Base-by-base conservation (phyloP, 2,113 vertebrate species). In the Lipophrys pholis region DNA sequence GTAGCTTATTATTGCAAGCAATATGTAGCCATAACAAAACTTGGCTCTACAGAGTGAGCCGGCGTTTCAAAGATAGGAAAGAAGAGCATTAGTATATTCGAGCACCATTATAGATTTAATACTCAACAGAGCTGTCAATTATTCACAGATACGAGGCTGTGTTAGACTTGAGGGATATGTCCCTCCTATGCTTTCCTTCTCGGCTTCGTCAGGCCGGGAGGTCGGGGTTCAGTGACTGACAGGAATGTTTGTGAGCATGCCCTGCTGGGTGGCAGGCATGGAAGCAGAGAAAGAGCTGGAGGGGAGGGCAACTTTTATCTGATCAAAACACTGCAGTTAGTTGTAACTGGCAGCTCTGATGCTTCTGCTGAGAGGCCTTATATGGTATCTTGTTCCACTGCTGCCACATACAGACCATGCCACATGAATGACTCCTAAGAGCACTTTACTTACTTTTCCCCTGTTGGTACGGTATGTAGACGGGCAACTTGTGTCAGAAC, bases 221-320 rank as follows among this genome's bases (percentile, higher is more conserved):
- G 81, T 85, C 69, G 87, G 84, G 92, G 85, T 90, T 91, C 85
- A 92, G 81, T 76, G 80, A 80, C 71, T 81, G 83, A 87, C 83
- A 93, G 91, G 93, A 94, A 94, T 95, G 90, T 72, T 71, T 87
- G 79, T 84, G 74, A 88, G 59, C 60, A 85, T 85, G 80, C 78
- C 84, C 85, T 81, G 83, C 76, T 86, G 83, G 65, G 83, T 82
- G 85, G 79, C 87, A 87, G 78, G 84, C 81, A 82, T 82, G 65
- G 59, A 76, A 76, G 78, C 68, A 55, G 68, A 63, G 68, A 62
- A 72, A 71, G 42, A 75, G 62, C 59, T 58, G 52, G 50, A 80
- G 69, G 64, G 69, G 81, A 75, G 85, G 45, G 74, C 75, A n/a
- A 39, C 62, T 73, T 86, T 92, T 92, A 93, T 93, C 92, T 85